Evolutionary conservation across 2,113 vertebrate genomes (phyloP).

Genomic region (Ailurus styani): DNA sequence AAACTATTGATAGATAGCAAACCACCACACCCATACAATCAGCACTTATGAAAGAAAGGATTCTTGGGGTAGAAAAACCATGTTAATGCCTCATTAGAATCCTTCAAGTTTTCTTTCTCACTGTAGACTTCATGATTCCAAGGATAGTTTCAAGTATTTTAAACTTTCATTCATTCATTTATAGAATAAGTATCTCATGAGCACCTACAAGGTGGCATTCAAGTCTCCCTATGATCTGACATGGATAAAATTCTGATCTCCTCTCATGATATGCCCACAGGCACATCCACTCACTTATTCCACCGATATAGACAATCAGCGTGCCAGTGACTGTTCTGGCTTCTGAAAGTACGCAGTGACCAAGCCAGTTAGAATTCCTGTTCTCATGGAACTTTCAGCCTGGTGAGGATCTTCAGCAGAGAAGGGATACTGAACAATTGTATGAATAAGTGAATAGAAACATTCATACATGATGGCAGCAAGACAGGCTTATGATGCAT

Average conservation of each 20-base stretch:
- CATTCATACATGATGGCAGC: neutral
- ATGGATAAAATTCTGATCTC: neutral
- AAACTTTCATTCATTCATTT: neutral
- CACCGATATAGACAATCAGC: neutral
- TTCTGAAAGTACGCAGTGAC: neutral
- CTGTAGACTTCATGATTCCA: neutral
- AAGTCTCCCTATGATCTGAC: neutral
- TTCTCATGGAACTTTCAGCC: neutral
- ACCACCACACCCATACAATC: neutral
- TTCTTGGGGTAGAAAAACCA: neutral
- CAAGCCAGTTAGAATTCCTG: neutral
- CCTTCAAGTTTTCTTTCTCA: neutral
- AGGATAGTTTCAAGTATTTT: neutral
- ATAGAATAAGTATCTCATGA: neutral
- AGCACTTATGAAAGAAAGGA: neutral
- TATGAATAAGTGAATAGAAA: neutral
- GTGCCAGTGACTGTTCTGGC: neutral
- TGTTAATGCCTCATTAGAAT: neutral
- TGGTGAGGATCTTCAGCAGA: neutral
- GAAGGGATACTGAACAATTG: neutral
- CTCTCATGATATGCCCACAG: neutral
- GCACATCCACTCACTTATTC: neutral
- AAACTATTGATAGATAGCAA: neutral
- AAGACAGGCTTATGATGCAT: neutral
- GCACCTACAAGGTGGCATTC: neutral